A percentile compares a stretch with the other conserved stretches of the same genome.
phyloP scores from a whole-genome alignment of 2,113 vertebrate species.

The Aythya baeri region DNA sequence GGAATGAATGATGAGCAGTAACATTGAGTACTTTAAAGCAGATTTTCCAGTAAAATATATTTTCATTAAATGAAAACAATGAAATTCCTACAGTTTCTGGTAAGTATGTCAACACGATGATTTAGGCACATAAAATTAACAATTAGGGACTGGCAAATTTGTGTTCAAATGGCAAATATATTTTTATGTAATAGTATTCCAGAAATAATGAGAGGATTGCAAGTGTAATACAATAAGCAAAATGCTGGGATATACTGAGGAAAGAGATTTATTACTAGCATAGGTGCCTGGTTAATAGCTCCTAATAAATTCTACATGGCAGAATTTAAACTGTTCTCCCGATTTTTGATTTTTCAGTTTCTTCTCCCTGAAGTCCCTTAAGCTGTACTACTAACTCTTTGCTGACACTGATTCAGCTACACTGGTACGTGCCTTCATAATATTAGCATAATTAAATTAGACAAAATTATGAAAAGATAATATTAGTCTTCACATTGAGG shows the following conservation, averaged over 20 bases:
- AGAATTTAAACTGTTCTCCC: not conserved
- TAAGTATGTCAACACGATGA: not conserved
- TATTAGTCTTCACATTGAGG: not conserved
- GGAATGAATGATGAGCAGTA: not conserved
- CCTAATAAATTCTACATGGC: not conserved
- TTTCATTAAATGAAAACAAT: not conserved
- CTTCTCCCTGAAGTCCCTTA: not conserved
- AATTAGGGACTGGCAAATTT: not conserved
- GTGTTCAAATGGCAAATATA: no score
- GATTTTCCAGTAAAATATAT: not conserved
- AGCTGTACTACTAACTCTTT: not conserved
- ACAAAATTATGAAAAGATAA: constrained; percentile 12
- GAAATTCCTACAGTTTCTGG: not conserved
- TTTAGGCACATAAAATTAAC: not conserved
- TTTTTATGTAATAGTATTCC: not conserved
- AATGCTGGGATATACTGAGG: not conserved
- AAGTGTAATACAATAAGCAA: not conserved
- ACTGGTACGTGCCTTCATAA: not conserved
- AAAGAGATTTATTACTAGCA: not conserved
- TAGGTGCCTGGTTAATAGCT: not conserved
- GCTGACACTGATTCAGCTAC: not conserved
- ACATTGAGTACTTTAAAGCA: not conserved
- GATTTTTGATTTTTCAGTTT: not conserved
- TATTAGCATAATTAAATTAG: not conserved
- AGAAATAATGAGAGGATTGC: not conserved